A percentile compares a stretch with the other conserved stretches of the same genome.
Evolutionary conservation across 2,888 invertebrate genomes (phyloP).

Genomic region (Molorchus minor): DNA sequence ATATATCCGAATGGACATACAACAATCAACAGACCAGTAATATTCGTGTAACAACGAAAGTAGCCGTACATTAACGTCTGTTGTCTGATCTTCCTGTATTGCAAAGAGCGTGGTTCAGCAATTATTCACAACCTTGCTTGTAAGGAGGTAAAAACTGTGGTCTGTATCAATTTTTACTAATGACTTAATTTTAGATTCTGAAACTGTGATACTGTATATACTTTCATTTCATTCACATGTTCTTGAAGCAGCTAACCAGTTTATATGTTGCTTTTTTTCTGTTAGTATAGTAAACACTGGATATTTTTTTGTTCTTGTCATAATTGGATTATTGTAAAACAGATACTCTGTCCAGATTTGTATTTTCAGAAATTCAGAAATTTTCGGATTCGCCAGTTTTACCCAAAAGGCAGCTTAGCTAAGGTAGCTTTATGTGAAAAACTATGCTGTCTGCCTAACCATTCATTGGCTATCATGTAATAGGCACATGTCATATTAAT

Average conservation of each 20-base stretch:
- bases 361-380: slow-evolving; percentile 74
- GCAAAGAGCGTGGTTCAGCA: slow-evolving; percentile 84
- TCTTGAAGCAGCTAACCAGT: slow-evolving; percentile 11
- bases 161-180: slow-evolving; percentile 72
- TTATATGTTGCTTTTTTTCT: slow-evolving; percentile 16
- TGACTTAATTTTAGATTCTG: not conserved
- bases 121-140: slow-evolving; percentile 90
- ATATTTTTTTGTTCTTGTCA: slow-evolving; percentile 2
- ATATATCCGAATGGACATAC: slow-evolving; percentile 91
- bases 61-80: slow-evolving; percentile 85
- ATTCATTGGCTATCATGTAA: slow-evolving; percentile 25
- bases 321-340: slow-evolving; percentile 14
- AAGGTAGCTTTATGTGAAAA: slow-evolving; percentile 65
- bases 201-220: slow-evolving; percentile 13
- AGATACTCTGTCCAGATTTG: slow-evolving; percentile 59
- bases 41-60: slow-evolving; percentile 90
- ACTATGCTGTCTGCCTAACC: slow-evolving; percentile 33
- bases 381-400: slow-evolving; percentile 70
- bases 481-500: slow-evolving; percentile 13
- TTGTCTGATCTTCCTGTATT: slow-evolving; percentile 76
- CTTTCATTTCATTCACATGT: slow-evolving; percentile 13
- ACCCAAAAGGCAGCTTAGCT: slow-evolving; percentile 71
- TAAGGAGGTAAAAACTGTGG: slow-evolving; percentile 98
- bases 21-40: slow-evolving; percentile 82
- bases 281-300: not conserved